Base-by-base conservation (phyloP, 2,113 vertebrate genomes). In the Tragelaphus buxtoni region DNA sequence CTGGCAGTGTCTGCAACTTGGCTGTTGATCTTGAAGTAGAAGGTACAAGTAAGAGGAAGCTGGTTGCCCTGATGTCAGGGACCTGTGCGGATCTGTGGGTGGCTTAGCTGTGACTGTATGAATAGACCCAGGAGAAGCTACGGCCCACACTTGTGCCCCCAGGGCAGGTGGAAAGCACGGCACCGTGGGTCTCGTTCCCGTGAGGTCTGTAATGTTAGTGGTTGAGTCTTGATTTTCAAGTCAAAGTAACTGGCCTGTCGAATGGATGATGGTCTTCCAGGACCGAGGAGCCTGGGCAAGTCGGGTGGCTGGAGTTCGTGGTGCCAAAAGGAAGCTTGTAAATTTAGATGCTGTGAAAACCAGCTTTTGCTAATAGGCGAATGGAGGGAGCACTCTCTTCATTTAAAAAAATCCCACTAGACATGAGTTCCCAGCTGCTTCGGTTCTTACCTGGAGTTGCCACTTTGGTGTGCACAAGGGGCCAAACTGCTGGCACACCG, bases 171-270 rank as follows among this genome's bases (percentile, higher is more conserved):
- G 24, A 14, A 10, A 4, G 60, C 0, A 1, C 5, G 13, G 42
- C 2, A 0, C 1, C 0, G 5, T 53, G 72, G 17, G 3, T 0
- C 35, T 58, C 1, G 16, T 24, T 28, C 12, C 8, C 5, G 0
- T 30, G 24, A 28, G 51, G 63, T 28, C 90, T 55, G 26, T 30
- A 1, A 14, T 0, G 1, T 7, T 7, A 60, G 30, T 55, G 32
- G 81, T 69, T 9, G 4, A 35, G 35, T 4, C 4, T 61, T 20
- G 79, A 9, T 35, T 20, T 45, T 14, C 4, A 2, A 24, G 45
- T 18, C 1, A 28, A 4, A 2, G 28, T 76, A n/a, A 51, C 5
- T 9, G 22, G n/a, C 84, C 77, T 10, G 5, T n/a, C 47, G 16
- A 45, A 8, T 20, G 35, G 47, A 10, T 9, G 18, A 11, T 6